Conservation (phyloP, 2,113 vertebrate species). For the Mirounga angustirostris region DNA sequence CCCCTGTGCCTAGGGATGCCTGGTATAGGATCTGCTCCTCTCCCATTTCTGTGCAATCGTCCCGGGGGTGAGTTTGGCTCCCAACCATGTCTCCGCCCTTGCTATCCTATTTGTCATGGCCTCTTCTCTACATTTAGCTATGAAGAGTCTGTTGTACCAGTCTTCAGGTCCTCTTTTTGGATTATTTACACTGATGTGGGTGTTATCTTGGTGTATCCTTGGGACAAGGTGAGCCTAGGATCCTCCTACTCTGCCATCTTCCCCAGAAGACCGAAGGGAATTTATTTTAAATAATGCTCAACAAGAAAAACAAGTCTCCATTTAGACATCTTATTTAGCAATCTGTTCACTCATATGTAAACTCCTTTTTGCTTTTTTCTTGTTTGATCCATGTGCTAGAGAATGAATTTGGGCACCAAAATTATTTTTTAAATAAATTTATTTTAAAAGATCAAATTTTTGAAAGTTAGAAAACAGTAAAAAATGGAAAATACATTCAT, state of each 20-base stretch:
- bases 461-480: not conserved
- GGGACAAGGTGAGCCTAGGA: not conserved
- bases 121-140: not conserved
- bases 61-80: not conserved
- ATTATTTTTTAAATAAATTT: not conserved
- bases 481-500: not conserved
- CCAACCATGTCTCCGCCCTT: not conserved
- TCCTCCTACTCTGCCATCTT: not conserved
- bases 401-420: not conserved
- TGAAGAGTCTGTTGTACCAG: not conserved
- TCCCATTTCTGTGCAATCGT: not conserved
- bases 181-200: not conserved
- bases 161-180: not conserved
- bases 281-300: not conserved
- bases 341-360: not conserved
- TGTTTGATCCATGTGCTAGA: not conserved
- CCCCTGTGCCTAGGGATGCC: not conserved
- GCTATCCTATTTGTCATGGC: not conserved
- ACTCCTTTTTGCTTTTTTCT: not conserved
- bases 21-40: not conserved
- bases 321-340: constrained; percentile 18
- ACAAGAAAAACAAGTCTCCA: not conserved
- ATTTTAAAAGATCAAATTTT: not conserved
- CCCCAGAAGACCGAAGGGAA: not conserved
- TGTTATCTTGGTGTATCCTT: not conserved